Evolutionary conservation across 2,113 vertebrate species (phyloP).

Genomic region (Syngnathus floridae): DNA sequence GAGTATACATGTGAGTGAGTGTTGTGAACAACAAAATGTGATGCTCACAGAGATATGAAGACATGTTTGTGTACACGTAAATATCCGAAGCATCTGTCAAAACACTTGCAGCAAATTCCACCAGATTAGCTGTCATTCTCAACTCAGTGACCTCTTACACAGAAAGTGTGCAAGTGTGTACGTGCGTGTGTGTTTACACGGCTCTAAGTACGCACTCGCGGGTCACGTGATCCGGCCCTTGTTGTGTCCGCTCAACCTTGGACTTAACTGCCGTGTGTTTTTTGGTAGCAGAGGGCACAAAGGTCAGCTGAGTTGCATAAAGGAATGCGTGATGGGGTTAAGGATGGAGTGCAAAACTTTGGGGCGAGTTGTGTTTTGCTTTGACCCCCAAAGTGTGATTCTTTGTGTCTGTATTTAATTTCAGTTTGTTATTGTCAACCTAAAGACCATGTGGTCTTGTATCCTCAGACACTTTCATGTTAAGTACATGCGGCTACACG

Average conservation of each 20-base stretch:
- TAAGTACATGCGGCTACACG: constrained; percentile 32
- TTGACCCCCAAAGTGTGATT: neutral
- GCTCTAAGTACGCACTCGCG: neutral
- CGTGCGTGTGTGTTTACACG: constrained; percentile 13
- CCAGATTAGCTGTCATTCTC: constrained; percentile 16
- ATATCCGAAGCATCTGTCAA: constrained; percentile 12
- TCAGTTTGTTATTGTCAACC: neutral
- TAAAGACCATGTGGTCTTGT: constrained; percentile 25
- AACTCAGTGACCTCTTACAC: constrained; percentile 32
- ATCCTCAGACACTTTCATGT: constrained; percentile 53
- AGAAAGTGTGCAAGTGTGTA: constrained; percentile 11
- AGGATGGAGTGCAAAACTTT: neutral
- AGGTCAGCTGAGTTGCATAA: constrained; percentile 45
- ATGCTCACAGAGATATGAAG: neutral
- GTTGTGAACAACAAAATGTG: neutral
- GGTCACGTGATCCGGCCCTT: constrained; percentile 33
- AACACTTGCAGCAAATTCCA: constrained; percentile 15
- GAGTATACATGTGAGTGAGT: neutral
- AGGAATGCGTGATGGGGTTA: neutral
- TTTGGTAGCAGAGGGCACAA: constrained; percentile 26
- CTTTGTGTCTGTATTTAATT: neutral
- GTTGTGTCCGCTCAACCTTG: constrained; percentile 39
- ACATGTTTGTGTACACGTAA: neutral
- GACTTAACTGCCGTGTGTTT: constrained; percentile 38
- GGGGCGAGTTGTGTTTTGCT: neutral